Evolutionary conservation across 1,140 invertebrate genomes (phyloP).

Genomic region (Trichomalopsis sarcophagae): DNA sequence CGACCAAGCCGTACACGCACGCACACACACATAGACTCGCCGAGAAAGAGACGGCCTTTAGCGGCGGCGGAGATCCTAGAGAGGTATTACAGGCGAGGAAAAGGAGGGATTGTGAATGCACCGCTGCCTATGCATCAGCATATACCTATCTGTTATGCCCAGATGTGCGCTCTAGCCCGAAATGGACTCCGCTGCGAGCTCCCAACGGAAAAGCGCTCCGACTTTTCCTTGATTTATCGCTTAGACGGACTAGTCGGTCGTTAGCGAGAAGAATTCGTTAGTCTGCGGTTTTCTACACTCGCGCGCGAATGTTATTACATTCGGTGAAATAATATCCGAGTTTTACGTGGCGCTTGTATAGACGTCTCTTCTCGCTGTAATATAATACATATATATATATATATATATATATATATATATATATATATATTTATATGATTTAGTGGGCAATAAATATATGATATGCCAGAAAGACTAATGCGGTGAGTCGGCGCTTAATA

Average conservation of each 20-base stretch:
- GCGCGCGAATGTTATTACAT: too few relatives aligned
- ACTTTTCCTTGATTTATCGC: constrained; percentile 17
- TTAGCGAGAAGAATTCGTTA: background rate
- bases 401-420: too few relatives aligned
- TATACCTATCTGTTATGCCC: background rate
- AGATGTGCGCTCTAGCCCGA: background rate
- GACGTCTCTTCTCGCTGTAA: too few relatives aligned
- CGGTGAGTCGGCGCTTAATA: too few relatives aligned
- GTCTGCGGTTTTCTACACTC: background rate
- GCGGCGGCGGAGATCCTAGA: too few relatives aligned
- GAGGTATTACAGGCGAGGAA: background rate
- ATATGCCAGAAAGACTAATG: too few relatives aligned
- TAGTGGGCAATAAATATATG: too few relatives aligned
- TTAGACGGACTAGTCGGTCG: background rate
- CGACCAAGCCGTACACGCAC: constrained; percentile 49
- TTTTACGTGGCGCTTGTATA: too few relatives aligned
- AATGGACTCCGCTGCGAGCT: background rate
- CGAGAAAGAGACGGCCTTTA: background rate
- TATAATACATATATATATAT: too few relatives aligned
- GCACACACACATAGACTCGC: background rate
- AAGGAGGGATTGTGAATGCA: background rate
- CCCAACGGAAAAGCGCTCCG: background rate
- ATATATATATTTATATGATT: too few relatives aligned
- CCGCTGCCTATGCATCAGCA: background rate
- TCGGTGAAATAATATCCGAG: too few relatives aligned